Evolutionary conservation across 2,888 invertebrate genomes (phyloP).

Genomic region (Gerosis bhagava): DNA sequence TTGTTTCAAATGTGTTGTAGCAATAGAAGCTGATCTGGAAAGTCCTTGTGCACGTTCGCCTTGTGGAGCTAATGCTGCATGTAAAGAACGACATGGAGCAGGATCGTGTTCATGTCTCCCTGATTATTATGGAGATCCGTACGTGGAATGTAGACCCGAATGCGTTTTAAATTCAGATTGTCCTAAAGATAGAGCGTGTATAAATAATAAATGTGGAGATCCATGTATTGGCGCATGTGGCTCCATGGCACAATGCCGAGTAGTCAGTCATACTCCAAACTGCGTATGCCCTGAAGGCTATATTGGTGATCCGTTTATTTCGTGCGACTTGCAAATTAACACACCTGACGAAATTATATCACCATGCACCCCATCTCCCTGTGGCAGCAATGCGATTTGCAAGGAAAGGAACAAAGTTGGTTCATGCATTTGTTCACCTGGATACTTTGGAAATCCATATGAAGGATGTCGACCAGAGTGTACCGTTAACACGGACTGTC

Average conservation of each 20-base stretch:
- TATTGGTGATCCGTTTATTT: slow-evolving; percentile 87
- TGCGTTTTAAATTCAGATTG: slow-evolving; percentile 95
- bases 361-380: slow-evolving; percentile 87
- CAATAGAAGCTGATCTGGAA: slow-evolving; percentile 74
- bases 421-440: slow-evolving; percentile 85
- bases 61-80: slow-evolving; percentile 93
- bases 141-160: slow-evolving; percentile 93
- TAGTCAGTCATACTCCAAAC: slow-evolving; percentile 87
- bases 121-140: slow-evolving; percentile 94
- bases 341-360: slow-evolving; percentile 65
- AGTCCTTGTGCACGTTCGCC: slow-evolving; percentile 92
- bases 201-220: slow-evolving; percentile 92
- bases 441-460: too few relatives aligned
- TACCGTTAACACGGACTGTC: slow-evolving; percentile 87
- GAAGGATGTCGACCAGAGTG: too few relatives aligned
- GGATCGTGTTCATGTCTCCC: slow-evolving; percentile 92
- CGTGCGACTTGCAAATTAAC: slow-evolving; percentile 75
- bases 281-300: slow-evolving; percentile 86
- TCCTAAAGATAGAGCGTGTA: slow-evolving; percentile 88
- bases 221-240: slow-evolving; percentile 92
- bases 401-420: slow-evolving; percentile 87
- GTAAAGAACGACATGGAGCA: slow-evolving; percentile 90
- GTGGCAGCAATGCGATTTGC: slow-evolving; percentile 88
- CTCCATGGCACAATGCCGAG: slow-evolving; percentile 86
- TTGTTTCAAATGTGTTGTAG: too few relatives aligned